Evolutionary conservation across 2,113 vertebrate genomes (phyloP).

Genomic region (Candoia aspera): DNA sequence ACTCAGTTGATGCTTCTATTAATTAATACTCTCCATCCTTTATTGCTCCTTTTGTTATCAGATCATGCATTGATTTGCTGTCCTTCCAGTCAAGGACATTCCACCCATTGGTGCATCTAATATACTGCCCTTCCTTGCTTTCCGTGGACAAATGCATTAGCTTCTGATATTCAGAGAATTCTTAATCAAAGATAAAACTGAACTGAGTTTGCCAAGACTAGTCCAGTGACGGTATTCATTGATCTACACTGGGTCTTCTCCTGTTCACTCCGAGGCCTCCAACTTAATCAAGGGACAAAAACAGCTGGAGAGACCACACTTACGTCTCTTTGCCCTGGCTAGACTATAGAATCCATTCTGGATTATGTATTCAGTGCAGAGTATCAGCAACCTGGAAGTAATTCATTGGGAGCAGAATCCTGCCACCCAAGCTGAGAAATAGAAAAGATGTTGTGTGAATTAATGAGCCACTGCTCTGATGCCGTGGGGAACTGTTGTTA

Average conservation of each 20-base stretch:
- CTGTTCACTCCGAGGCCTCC: not conserved
- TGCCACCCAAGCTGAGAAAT: no score
- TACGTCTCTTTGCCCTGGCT: not conserved
- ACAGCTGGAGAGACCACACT: not conserved
- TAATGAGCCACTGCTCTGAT: no score
- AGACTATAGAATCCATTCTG: not conserved
- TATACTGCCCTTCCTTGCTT: not conserved
- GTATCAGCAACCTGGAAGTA: no score
- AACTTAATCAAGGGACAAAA: not conserved
- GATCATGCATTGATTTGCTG: constrained; percentile 19
- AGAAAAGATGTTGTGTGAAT: no score
- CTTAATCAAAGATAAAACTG: not conserved
- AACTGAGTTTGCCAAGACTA: not conserved
- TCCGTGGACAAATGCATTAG: not conserved
- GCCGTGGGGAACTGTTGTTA: no score
- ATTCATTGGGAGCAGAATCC: no score
- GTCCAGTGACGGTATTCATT: not conserved
- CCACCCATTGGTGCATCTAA: not conserved
- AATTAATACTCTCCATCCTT: not conserved
- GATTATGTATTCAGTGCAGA: not conserved
- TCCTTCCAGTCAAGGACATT: not conserved
- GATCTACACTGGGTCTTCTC: not conserved
- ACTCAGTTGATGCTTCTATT: not conserved
- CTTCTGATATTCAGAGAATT: not conserved
- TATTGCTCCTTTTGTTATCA: constrained; percentile 12